Base-by-base conservation (phyloP, 2,113 vertebrate genomes). In the Castor canadensis region DNA sequence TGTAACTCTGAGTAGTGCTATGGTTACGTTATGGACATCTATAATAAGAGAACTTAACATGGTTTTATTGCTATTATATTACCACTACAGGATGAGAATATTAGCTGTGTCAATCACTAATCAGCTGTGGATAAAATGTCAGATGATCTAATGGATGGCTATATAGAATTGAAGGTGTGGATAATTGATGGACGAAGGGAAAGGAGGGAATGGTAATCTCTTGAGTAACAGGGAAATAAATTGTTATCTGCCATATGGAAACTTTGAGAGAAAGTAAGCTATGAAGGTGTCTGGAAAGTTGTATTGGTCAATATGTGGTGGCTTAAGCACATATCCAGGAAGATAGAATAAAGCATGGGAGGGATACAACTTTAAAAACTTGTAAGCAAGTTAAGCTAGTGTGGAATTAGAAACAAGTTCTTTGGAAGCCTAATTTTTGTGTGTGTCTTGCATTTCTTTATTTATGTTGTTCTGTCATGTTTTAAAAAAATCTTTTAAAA, bases 111-210 rank as follows among this genome's bases (percentile, higher is more conserved):
- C 35, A 93, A 13, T 40, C 69, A 91, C 93, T n/a, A 76, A 45
- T 92, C 20, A 90, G 16, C 67, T 91, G 66, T 86, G 66, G 84
- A 85, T 73, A 96, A 88, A 95, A 88, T n/a, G 11, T 96, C 75
- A 93, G 5, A 83, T 80, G 35, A 87, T 56, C 54, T 84, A 88
- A 17, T 52, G 0, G 47, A 77, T 58, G 13, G n/a, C 35, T 66
- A 76, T 56, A 54, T 60, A 64, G 16, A 16, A 15, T 56, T 87
- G 13, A 32, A 10, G 3, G 28, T 87, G 11, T 72, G 35, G 40
- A 6, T 93, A 82, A 16, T 64, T 94, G 67, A 47, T 72, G 45
- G 45, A 92, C 84, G 64, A 91, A 85, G 54, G 5, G 20, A 67
- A 93, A 87, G 45, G 13, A 82, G 80, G 43, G 9, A 96, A 52